Base-by-base conservation (phyloP, 2,113 vertebrate species). In the Ptilonorhynchus violaceus region DNA sequence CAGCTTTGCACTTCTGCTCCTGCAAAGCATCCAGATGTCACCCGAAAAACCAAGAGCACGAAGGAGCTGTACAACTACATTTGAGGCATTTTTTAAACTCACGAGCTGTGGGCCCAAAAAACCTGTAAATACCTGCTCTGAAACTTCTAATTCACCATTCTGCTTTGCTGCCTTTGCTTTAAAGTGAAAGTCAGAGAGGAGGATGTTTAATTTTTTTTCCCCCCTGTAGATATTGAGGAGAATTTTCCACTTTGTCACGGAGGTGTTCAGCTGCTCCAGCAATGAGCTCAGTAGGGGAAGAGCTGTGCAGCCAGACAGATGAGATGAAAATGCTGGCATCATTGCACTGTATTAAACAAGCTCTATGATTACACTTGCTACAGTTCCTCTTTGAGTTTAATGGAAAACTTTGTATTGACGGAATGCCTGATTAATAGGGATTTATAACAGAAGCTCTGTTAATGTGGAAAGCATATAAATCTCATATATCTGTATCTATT, bases 381-480 rank as follows among this genome's bases (percentile, higher is more conserved):
- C 66, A 85, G 79, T 60, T 95, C 89, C 63, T 89, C 90, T 88
- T 85, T 64, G 85, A 87, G 89, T 95, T 92, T 94, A 97, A 97
- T 95, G 93, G 87, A 86, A 93, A 97, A 95, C 77, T 89, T 86
- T 85, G 44, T 95, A 89, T 76, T 89, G 82, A 90, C 87, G 68
- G 82, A 91, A 92, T 90, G 91, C 50, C 86, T 81, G 91, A 95
- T 97, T 96, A 97, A 96, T 77, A 87, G 70, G 88, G 91, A 93
- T 97, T 96, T 97, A 86, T 93, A 93, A 85, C 39, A 88, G 86
- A 90, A 96, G 59, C 62, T 87, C 92, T 85, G 89, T 92, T 96
- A 95, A 96, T 95, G 69, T 88, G 60, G 87, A 63, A 91, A 87
- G 72, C 58, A 30, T 72, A 87, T 93, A 89, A 88, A 95, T 94